Evolutionary conservation across 2,888 invertebrate species (phyloP).

Genomic region (Drosophila melanosoma): DNA sequence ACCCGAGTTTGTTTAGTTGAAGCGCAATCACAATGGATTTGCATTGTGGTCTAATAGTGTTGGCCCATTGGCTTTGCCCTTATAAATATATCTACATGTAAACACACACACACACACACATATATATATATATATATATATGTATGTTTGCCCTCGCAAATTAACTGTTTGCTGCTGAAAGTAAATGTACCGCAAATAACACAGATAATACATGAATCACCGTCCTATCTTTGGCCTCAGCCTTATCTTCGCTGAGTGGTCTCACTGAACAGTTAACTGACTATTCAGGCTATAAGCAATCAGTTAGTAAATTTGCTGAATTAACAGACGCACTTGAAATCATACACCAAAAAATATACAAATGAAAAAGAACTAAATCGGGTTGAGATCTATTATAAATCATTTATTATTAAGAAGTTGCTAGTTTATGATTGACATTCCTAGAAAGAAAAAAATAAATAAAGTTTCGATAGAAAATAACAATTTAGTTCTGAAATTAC

Average conservation of each 20-base stretch:
- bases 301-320: neutral
- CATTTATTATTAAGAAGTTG: no score
- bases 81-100: neutral
- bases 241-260: neutral
- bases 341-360: neutral
- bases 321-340: neutral
- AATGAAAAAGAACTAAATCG: neutral
- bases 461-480: no score
- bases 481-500: no score
- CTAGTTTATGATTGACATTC: no score
- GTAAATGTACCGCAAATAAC: conserved; percentile 25
- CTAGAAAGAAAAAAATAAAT: no score
- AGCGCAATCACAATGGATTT: conserved; percentile 56
- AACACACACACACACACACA: no score
- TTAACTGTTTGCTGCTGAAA: conserved; percentile 30
- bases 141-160: conserved; percentile 35
- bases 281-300: neutral
- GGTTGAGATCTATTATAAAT: neutral
- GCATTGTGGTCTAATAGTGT: conserved; percentile 54
- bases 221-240: conserved; percentile 5
- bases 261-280: neutral
- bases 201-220: conserved; percentile 29
- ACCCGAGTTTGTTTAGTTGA: conserved; percentile 24
- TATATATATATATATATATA: neutral
- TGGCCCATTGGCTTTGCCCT: conserved; percentile 45